Conservation (phyloP, 2,888 invertebrate genomes). For the Pristionchus fissidentatus region DNA sequence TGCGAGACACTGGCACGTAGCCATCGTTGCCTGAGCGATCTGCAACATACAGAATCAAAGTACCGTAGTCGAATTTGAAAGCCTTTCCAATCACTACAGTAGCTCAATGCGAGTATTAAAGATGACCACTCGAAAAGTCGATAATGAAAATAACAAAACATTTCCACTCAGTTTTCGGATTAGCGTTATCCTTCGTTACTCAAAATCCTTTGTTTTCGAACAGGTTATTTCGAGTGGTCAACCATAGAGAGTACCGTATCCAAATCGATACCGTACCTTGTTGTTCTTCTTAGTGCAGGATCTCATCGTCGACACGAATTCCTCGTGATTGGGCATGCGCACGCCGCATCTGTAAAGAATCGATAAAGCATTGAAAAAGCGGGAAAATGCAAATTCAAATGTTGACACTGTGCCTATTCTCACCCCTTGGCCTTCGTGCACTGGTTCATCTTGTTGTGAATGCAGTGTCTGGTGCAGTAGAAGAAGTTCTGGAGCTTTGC, state of each 20-base stretch:
- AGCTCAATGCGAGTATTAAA: no score
- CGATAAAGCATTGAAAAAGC: not conserved
- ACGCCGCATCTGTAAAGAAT: conserved; percentile 11
- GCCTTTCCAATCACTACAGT: no score
- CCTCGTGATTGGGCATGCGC: not conserved
- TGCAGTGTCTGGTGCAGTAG: not conserved
- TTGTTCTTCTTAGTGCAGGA: not conserved
- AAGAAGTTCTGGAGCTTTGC: not conserved
- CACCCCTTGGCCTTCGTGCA: not conserved
- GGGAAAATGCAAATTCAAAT: not conserved
- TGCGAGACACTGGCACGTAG: conserved; percentile 14
- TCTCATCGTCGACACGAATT: not conserved
- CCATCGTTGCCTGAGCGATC: not conserved
- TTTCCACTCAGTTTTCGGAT: no score
- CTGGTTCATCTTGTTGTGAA: not conserved
- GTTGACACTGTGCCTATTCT: not conserved
- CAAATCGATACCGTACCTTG: not conserved
- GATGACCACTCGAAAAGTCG: no score
- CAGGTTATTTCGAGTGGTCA: no score
- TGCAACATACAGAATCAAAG: not conserved
- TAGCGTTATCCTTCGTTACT: no score
- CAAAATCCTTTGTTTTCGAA: no score
- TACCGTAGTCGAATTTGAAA: no score
- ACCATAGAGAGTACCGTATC: not conserved
- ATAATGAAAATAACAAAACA: no score